Evolutionary conservation across 2,113 vertebrate species (phyloP).

Genomic region (Symphodus melops): DNA sequence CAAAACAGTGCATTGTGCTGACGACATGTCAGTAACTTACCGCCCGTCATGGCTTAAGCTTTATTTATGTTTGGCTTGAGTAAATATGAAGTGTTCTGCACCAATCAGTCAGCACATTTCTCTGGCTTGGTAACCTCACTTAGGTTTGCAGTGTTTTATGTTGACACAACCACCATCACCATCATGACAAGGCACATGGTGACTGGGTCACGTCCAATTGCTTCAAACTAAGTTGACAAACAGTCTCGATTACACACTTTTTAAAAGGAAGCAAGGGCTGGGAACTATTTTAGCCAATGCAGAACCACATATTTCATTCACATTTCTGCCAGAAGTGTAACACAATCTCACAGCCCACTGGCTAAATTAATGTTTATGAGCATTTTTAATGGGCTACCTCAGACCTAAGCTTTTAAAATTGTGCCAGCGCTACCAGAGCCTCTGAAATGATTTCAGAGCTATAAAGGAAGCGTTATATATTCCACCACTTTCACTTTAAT

Average conservation of each 20-base stretch:
- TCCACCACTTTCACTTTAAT: slow-evolving; percentile 68
- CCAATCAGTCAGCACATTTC: slow-evolving; percentile 59
- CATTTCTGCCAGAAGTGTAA: slow-evolving; percentile 90
- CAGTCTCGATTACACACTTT: slow-evolving; percentile 63
- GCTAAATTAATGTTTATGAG: slow-evolving; percentile 93
- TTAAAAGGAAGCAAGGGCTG: slow-evolving; percentile 69
- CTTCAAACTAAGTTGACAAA: slow-evolving; percentile 64
- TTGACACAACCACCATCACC: slow-evolving; percentile 42
- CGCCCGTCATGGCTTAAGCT: slow-evolving; percentile 22
- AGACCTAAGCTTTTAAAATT: slow-evolving; percentile 90
- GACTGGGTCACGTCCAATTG: slow-evolving; percentile 49
- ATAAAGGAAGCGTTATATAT: slow-evolving; percentile 78
- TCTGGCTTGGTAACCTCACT: slow-evolving; percentile 37
- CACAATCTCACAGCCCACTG: slow-evolving; percentile 88
- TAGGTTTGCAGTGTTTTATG: slow-evolving; percentile 42
- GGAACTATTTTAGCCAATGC: slow-evolving; percentile 84
- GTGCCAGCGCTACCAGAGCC: slow-evolving; percentile 82
- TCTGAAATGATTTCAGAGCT: slow-evolving; percentile 78
- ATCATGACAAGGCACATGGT: slow-evolving; percentile 54
- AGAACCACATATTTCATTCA: slow-evolving; percentile 89
- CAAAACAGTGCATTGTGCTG: slow-evolving; percentile 10
- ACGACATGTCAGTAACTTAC: slow-evolving; percentile 38
- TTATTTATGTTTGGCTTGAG: slow-evolving; percentile 54
- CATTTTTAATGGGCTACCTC: slow-evolving; percentile 92
- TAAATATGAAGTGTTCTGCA: slow-evolving; percentile 41